These are phyloP conservation scores for Natator depressus DNA, from an alignment of 2,113 vertebrate species.

Conservation along the genomic window DNA sequence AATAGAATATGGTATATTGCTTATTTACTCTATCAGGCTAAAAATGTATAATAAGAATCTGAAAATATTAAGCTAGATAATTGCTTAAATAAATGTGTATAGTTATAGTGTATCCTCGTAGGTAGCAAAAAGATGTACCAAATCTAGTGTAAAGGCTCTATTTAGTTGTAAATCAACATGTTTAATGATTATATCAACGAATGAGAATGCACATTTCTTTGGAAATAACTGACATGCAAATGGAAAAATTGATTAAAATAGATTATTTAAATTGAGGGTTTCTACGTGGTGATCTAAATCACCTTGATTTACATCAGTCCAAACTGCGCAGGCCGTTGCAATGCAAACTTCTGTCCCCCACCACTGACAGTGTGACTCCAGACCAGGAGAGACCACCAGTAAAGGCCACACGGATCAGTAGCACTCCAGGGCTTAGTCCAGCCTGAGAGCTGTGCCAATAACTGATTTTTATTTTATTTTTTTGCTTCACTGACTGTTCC, in stretches of 20 bases:
- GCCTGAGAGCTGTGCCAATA: not conserved
- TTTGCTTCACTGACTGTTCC: not conserved
- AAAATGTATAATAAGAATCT: not conserved
- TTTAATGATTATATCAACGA: no score
- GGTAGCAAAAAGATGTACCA: not conserved
- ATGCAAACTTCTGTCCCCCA: fast-evolving
- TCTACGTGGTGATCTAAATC: not conserved
- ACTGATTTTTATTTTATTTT: not conserved
- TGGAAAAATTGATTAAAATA: not conserved
- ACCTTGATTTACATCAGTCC: not conserved
- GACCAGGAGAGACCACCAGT: not conserved
- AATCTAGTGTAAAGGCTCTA: not conserved
- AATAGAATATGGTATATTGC: not conserved
- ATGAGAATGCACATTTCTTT: not conserved
- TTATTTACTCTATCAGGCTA: not conserved
- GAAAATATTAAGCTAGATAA: not conserved
- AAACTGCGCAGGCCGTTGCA: not conserved
- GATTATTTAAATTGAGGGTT: not conserved
- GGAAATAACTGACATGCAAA: not conserved
- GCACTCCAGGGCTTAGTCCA: not conserved
- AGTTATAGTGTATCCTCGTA: not conserved
- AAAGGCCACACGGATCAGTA: not conserved
- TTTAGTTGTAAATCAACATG: not conserved
- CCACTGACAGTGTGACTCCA: not conserved
- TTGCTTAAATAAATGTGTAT: not conserved